These are phyloP conservation scores for Lithophane semibrunnea DNA, from an alignment of 2,888 invertebrate genomes.

Conservation along the genomic window DNA sequence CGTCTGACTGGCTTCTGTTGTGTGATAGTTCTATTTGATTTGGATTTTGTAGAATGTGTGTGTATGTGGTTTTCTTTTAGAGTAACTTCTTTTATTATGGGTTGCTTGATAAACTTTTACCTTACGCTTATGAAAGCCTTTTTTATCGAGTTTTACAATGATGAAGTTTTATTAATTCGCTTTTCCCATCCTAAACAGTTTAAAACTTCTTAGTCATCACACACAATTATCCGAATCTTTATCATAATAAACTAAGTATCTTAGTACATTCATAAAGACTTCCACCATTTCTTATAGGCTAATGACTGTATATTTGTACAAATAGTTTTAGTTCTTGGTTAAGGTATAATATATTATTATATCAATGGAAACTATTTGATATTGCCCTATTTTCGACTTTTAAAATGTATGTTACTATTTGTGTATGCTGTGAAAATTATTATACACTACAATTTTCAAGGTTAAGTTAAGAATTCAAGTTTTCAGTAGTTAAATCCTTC, in stretches of 20 bases:
- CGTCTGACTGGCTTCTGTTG: slow-evolving; percentile 19
- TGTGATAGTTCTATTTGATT: slow-evolving; percentile 45
- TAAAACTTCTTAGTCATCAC: slow-evolving; percentile 7
- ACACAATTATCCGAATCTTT: slow-evolving; percentile 21
- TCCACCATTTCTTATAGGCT: slow-evolving; percentile 43
- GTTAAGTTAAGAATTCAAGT: neutral
- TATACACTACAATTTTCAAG: neutral
- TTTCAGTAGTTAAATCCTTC: neutral
- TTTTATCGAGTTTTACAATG: neutral
- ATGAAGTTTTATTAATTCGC: neutral
- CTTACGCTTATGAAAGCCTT: neutral
- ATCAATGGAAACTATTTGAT: slow-evolving; percentile 41
- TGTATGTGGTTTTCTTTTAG: slow-evolving; percentile 13
- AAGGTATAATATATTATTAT: slow-evolving; percentile 57
- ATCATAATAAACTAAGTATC: slow-evolving; percentile 28
- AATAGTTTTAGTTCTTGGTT: slow-evolving; percentile 57
- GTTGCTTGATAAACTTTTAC: neutral
- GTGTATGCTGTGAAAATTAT: slow-evolving; percentile 15
- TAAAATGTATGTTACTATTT: slow-evolving; percentile 12
- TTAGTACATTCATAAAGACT: slow-evolving; percentile 45
- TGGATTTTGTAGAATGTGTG: slow-evolving; percentile 22
- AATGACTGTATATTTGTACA: slow-evolving; percentile 65
- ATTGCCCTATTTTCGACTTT: slow-evolving; percentile 30
- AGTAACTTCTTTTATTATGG: neutral
- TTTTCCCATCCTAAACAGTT: neutral